Base-by-base conservation (phyloP, 2,888 invertebrate genomes). In the Sepiola atlantica region DNA sequence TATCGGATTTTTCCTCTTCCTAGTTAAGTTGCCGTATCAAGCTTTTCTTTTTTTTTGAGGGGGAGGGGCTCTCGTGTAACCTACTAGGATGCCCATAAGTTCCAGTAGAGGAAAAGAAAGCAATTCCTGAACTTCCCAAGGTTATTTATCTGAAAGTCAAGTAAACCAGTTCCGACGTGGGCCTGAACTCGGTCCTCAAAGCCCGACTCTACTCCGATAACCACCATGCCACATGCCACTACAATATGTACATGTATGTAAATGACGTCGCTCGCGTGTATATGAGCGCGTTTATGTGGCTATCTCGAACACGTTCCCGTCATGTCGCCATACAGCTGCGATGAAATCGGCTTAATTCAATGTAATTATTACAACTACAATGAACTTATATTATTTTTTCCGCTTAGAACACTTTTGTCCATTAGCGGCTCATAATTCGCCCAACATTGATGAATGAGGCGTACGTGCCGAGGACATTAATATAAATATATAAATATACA, bases 401-500 rank as follows among this genome's bases (percentile, higher is more conserved):
- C n/a, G n/a, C 32, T 77, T 77, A n/a, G n/a, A 16, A 77, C n/a
- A n/a, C 77, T 77, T n/a, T 77, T 16, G 32, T 12, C n/a, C 77
- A 77, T 77, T 77, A 77, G n/a, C n/a, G 77, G n/a, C 77, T 21
- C 77, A 77, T 77, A n/a, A 77, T 77, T 77, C 77, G 32, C 32
- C n/a, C 32, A 77, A 2, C 77, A 18, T n/a, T 77, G 77, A 77
- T 77, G n/a, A n/a, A 77, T 77, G 77, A 77, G 77, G 14, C 32
- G 16, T n/a, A 77, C 77, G 77, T 77, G 77, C 77, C 14, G n/a
- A 77, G 77, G 77, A 77, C 77, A 77, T n/a, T 32, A 77, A 77
- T 77, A 77, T n/a, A 77, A n/a, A 77, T n/a, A 77, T 77, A 77
- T 77, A n/a, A n/a, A 77, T 77, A n/a, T 77, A n/a, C 32, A 77